Conservation (phyloP, 1,140 invertebrate genomes). For the Sycobia sp. region DNA sequence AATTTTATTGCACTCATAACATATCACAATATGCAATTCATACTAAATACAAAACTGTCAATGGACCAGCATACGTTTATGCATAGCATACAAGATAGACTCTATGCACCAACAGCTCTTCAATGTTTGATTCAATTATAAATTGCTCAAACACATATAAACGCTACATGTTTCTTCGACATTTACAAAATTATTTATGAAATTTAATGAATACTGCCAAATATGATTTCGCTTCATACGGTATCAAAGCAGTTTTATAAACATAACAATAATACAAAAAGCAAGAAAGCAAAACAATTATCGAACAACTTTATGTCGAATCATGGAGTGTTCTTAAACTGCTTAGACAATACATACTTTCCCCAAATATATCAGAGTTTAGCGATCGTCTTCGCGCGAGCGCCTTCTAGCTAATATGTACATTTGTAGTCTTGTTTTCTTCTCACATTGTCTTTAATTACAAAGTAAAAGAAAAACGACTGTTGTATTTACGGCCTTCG, state of each 20-base stretch:
- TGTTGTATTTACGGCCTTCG: slow-evolving; percentile 18
- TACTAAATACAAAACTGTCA: slow-evolving; percentile 21
- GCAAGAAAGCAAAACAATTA: slow-evolving; percentile 4
- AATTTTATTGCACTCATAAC: slow-evolving; percentile 14
- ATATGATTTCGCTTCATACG: slow-evolving; percentile 19
- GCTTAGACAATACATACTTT: slow-evolving; percentile 14
- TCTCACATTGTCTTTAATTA: slow-evolving; percentile 22
- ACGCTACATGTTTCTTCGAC: slow-evolving; percentile 36
- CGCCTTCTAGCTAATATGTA: slow-evolving; percentile 33
- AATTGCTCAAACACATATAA: slow-evolving; percentile 47
- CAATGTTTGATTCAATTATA: slow-evolving; percentile 41
- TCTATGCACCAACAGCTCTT: slow-evolving; percentile 48
- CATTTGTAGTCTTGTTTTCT: slow-evolving; percentile 33
- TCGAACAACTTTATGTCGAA: not conserved
- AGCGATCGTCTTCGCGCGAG: slow-evolving; percentile 28
- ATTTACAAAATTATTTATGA: slow-evolving; percentile 29
- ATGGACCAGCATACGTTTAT: slow-evolving; percentile 8
- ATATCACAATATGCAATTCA: slow-evolving; percentile 35
- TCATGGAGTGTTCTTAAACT: slow-evolving; percentile 8
- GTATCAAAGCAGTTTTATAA: slow-evolving; percentile 15
- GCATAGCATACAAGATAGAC: slow-evolving; percentile 29
- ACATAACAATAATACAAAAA: slow-evolving; percentile 12
- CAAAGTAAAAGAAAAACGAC: slow-evolving; percentile 28
- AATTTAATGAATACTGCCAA: slow-evolving; percentile 34
- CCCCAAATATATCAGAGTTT: slow-evolving; percentile 23